A percentile compares a stretch with the other conserved stretches of the same genome.
Conservation (phyloP, 2,797 vertebrate species). For the Etheostoma nigrum region DNA sequence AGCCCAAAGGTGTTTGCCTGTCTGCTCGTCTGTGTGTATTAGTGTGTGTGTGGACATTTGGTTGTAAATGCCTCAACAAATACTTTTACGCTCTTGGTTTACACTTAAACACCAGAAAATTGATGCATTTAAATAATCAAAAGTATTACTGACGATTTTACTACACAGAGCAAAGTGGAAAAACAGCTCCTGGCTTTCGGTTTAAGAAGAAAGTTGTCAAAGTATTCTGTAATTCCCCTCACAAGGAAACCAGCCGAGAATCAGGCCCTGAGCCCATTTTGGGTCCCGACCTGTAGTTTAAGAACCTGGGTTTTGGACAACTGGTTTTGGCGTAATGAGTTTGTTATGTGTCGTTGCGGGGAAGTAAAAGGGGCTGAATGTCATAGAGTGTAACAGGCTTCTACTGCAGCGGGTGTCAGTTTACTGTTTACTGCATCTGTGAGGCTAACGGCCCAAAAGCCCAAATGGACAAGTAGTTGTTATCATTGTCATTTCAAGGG, state of each 20-base stretch:
- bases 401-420: slow-evolving; percentile 31
- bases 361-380: slow-evolving; percentile 53
- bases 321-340: slow-evolving; percentile 62
- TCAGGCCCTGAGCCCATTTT: slow-evolving; percentile 24
- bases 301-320: slow-evolving; percentile 36
- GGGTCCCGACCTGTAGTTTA: slow-evolving; percentile 19
- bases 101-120: neutral
- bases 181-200: slow-evolving; percentile 2
- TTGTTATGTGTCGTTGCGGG: slow-evolving; percentile 45
- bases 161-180: slow-evolving; percentile 23
- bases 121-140: neutral
- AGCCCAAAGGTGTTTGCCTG: neutral
- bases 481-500: neutral
- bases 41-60: neutral
- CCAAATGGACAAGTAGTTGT: neutral
- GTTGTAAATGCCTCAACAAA: slow-evolving; percentile 1
- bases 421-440: slow-evolving; percentile 56
- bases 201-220: neutral
- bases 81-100: neutral
- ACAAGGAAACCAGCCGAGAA: slow-evolving; percentile 17
- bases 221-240: slow-evolving; percentile 35
- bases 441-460: slow-evolving; percentile 12
- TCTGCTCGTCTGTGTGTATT: neutral
- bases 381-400: slow-evolving; percentile 35
- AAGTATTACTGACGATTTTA: slow-evolving; percentile 1